Evolutionary conservation across 2,888 invertebrate species (phyloP), one percentile per base, ranked within the genome.

Genomic region (Xanthorhoe spadicearia): DNA sequence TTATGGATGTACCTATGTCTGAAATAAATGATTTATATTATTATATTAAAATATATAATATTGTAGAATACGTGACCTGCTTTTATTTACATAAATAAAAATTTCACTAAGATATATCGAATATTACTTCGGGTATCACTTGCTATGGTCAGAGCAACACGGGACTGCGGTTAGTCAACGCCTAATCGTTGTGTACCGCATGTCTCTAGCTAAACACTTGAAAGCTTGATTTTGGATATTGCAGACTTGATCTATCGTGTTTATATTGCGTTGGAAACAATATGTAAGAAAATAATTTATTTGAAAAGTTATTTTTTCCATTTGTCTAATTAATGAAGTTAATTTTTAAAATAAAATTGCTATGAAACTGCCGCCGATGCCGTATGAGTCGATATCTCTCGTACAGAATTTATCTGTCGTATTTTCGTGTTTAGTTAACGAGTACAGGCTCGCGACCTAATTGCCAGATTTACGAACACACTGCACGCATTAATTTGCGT

Each of bases 351-450:
- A 15, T 15, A 48, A 15, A 7, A 6, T 8, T 17, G 13, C 2
- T 46, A 15, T 46, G 3, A 43, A 2, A 5, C 15, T 48, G 17
- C 1, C 48, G 6, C 48, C 8, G 48, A 17, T 48, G 48, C 38
- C 48, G 48, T 46, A n/a, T 48, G 8, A 43, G 38, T 13, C 13
- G 35, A 38, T 38, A 13, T 43, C 10, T 43, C 48, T 48, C 13
- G 17, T 6, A 17, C 69, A 61, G 71, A 80, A 82, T 79, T 76
- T 77, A 76, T 80, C 75, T 77, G 68, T 73, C 73, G 71, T 78
- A 79, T 77, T 75, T 76, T 79, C 75, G 75, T 76, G 78, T 80
- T 81, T 77, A 74, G 74, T 68, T 74, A 72, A 76, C 74, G 65
- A 68, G 70, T 74, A 73, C 68, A 60, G 38, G 73, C 73, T 71